Conservation (phyloP, 2,888 invertebrate species). For the Rhagonycha lutea region DNA sequence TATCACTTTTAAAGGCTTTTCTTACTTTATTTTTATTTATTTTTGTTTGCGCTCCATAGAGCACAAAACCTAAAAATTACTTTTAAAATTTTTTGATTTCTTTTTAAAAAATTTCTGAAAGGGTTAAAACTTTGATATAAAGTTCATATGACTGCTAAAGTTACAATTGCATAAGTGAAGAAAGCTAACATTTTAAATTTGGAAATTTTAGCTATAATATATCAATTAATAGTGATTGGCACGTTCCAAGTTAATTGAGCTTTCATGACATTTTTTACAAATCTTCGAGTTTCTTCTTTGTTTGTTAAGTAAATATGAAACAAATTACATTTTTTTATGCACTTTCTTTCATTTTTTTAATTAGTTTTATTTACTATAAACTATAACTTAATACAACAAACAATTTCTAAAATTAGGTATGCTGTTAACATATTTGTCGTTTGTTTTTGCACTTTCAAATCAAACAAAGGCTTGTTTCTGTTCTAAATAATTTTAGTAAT, state of each 20-base stretch:
- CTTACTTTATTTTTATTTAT: background rate
- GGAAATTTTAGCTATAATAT: background rate
- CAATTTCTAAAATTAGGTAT: slow-evolving; percentile 8
- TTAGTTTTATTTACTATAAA: background rate
- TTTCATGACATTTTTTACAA: background rate
- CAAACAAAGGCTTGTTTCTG: slow-evolving; percentile 1
- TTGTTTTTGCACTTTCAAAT: slow-evolving; percentile 5
- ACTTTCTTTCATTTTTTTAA: slow-evolving; percentile 13
- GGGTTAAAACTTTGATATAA: background rate
- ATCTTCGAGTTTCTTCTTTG: slow-evolving; percentile 8
- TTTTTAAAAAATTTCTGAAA: background rate
- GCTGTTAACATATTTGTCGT: background rate
- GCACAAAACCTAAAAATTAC: background rate
- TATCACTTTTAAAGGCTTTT: background rate
- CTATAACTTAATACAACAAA: background rate
- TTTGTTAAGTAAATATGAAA: slow-evolving; percentile 15
- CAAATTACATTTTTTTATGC: background rate
- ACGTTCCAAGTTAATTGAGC: slow-evolving; percentile 1
- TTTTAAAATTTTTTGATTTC: background rate
- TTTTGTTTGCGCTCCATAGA: background rate
- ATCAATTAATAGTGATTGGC: background rate
- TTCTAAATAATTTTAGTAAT: background rate
- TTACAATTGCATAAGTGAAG: background rate
- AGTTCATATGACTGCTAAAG: background rate
- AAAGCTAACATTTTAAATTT: background rate